phyloP scores from a whole-genome alignment of 2,888 invertebrate genomes.

The Lithophane socia region DNA sequence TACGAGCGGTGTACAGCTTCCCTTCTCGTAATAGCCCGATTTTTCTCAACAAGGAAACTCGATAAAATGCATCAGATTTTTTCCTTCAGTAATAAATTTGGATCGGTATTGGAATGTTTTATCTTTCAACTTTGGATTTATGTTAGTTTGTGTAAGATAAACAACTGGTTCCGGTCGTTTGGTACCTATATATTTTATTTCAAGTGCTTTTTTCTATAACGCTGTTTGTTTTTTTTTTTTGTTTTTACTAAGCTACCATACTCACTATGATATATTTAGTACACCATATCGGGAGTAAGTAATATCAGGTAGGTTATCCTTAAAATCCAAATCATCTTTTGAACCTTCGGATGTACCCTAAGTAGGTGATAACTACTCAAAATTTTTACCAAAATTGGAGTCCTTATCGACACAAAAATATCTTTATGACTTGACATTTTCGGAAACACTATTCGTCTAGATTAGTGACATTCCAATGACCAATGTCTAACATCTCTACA shows the following conservation, averaged over 20 bases:
- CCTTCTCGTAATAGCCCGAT: constrained; percentile 84
- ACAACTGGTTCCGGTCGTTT: constrained; percentile 50
- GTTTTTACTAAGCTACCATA: constrained; percentile 9
- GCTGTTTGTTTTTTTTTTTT: constrained; percentile 18
- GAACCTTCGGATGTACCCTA: neutral
- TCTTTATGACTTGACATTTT: neutral
- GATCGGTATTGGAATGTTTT: constrained; percentile 78
- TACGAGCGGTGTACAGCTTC: constrained; percentile 80
- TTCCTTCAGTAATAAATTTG: constrained; percentile 80
- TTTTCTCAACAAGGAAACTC: constrained; percentile 86
- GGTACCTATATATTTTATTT: constrained; percentile 42
- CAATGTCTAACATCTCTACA: neutral
- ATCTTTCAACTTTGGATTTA: constrained; percentile 69
- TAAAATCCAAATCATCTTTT: neutral
- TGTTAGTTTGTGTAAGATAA: constrained; percentile 55
- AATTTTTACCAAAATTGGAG: neutral
- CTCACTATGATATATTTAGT: constrained; percentile 15
- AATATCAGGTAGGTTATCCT: neutral
- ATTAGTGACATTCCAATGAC: neutral
- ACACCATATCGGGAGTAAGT: neutral
- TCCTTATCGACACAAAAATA: neutral
- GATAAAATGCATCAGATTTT: constrained; percentile 80
- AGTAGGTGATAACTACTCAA: neutral
- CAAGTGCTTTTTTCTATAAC: constrained; percentile 28
- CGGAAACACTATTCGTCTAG: neutral